Conservation (phyloP, 2,113 vertebrate genomes). For the Nicator chloris region DNA sequence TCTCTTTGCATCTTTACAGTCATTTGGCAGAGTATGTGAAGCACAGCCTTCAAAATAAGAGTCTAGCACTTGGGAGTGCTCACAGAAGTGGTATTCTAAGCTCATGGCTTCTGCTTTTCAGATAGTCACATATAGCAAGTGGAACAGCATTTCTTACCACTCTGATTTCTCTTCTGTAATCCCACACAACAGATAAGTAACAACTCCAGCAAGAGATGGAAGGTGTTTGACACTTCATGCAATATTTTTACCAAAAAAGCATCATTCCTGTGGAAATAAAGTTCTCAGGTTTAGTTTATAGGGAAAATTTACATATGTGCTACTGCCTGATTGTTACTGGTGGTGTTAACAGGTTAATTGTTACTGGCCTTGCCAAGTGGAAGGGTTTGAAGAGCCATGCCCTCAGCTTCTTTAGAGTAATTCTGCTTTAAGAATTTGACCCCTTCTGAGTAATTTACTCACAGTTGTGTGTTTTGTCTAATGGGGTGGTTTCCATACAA, state of each 20-base stretch:
- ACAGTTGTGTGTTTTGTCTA: not conserved
- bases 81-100: not conserved
- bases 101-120: not conserved
- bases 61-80: not conserved
- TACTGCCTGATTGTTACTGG: not conserved
- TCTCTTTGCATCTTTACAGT: slow-evolving; percentile 7
- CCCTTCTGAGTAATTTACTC: not conserved
- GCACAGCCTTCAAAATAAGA: slow-evolving; percentile 45
- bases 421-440: not conserved
- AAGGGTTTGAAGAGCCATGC: not conserved
- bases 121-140: not conserved
- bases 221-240: not conserved
- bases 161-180: not conserved
- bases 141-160: not conserved
- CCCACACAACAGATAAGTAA: not conserved
- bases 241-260: not conserved
- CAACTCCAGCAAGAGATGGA: not conserved
- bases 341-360: not conserved
- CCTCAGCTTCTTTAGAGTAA: not conserved
- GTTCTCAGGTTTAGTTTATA: not conserved
- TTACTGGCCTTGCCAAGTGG: not conserved
- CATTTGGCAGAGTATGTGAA: not conserved
- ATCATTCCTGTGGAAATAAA: not conserved
- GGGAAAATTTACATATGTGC: not conserved
- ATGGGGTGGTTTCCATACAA: not conserved